Evolutionary conservation across 1,140 invertebrate genomes (phyloP).

Genomic region (Apocrypta bakeri): DNA sequence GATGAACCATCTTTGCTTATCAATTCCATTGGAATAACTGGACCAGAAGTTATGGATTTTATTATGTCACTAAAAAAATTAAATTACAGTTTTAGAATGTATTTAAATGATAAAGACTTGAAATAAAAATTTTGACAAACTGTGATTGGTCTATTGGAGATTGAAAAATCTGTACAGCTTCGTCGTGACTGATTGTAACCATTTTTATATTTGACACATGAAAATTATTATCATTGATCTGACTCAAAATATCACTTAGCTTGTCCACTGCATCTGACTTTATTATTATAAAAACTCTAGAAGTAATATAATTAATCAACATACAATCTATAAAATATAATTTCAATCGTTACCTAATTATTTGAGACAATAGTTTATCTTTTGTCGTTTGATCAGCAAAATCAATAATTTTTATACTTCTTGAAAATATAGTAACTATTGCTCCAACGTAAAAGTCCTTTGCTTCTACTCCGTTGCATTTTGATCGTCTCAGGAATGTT

Average conservation of each 20-base stretch:
- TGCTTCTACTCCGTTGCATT: constrained; percentile 80
- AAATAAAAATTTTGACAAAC: not conserved
- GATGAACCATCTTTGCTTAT: constrained; percentile 82
- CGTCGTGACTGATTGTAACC: constrained; percentile 77
- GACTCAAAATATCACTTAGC: constrained; percentile 83
- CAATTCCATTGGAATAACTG: constrained; percentile 83
- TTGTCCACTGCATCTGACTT: constrained; percentile 82
- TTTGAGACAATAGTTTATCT: constrained; percentile 76
- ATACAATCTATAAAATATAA: not conserved
- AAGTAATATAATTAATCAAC: constrained; percentile 57
- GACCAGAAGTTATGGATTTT: constrained; percentile 81
- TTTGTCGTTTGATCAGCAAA: constrained; percentile 83
- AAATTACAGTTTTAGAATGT: not conserved
- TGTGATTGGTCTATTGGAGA: constrained; percentile 76
- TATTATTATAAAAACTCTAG: constrained; percentile 84
- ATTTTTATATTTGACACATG: constrained; percentile 84
- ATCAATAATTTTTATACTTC: constrained; percentile 85
- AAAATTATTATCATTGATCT: constrained; percentile 80
- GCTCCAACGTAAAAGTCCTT: constrained; percentile 86
- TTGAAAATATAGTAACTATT: constrained; percentile 84
- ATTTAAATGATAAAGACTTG: not conserved
- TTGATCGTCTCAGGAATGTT: constrained; percentile 84
- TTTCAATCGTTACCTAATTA: constrained; percentile 80
- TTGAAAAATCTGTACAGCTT: constrained; percentile 78
- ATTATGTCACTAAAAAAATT: constrained; percentile 71